phyloP scores from a whole-genome alignment of 2,797 vertebrate genomes.

The Lithobates pipiens region DNA sequence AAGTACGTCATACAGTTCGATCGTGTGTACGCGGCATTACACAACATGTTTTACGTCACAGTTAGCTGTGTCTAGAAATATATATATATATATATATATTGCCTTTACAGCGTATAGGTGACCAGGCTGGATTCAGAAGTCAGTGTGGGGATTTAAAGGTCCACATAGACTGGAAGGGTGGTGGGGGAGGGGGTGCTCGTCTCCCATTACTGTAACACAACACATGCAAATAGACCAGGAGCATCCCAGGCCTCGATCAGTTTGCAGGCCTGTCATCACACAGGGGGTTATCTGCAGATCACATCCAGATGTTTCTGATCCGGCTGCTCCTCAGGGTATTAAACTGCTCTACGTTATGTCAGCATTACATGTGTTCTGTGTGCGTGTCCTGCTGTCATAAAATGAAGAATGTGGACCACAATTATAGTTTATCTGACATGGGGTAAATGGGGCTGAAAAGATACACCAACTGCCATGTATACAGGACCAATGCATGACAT shows the following conservation, averaged over 20 bases:
- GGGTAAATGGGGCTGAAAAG: slow-evolving; percentile 8
- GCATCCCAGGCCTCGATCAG: background rate
- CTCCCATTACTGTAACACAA: slow-evolving; percentile 5
- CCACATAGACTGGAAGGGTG: background rate
- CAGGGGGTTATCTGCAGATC: slow-evolving; percentile 27
- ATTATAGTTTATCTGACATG: slow-evolving; percentile 3
- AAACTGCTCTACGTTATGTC: slow-evolving; percentile 5
- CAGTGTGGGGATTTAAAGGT: background rate
- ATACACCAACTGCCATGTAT: slow-evolving; percentile 11
- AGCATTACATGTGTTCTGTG: slow-evolving; percentile 5
- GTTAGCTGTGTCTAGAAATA: too few relatives aligned
- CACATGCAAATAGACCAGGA: slow-evolving; percentile 12
- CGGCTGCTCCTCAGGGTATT: background rate
- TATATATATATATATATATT: too few relatives aligned
- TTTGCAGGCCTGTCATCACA: background rate
- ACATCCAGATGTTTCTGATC: slow-evolving; percentile 41
- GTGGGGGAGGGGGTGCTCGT: background rate
- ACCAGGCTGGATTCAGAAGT: background rate
- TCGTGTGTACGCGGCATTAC: too few relatives aligned
- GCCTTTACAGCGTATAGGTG: too few relatives aligned
- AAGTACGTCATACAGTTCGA: too few relatives aligned
- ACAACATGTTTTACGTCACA: too few relatives aligned
- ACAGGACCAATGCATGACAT: slow-evolving; percentile 7
- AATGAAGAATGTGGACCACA: slow-evolving; percentile 14
- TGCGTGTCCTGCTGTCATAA: slow-evolving; percentile 36